phyloP scores from a whole-genome alignment of 2,888 invertebrate species.

The Auanema freiburgensis region DNA sequence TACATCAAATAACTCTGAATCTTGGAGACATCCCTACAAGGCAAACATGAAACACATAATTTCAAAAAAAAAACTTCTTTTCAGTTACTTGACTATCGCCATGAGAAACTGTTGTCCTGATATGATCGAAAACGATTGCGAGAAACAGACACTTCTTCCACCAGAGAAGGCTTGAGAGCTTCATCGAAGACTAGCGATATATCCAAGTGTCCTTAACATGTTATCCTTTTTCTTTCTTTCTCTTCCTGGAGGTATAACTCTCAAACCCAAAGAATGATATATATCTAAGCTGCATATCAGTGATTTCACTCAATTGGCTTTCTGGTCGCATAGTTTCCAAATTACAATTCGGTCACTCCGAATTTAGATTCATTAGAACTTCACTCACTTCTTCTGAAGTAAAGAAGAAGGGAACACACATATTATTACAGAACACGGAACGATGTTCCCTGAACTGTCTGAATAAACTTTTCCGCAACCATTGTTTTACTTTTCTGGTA shows the following conservation, averaged over 20 bases:
- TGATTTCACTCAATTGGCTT: no score
- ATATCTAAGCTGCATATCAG: not conserved
- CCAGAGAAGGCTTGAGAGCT: no score
- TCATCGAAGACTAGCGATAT: no score
- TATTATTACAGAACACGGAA: no score
- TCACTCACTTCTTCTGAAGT: no score
- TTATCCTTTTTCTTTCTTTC: slow-evolving; percentile 5
- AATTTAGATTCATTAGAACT: no score
- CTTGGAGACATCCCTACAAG: slow-evolving; percentile 62
- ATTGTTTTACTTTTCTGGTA: no score
- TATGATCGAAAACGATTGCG: slow-evolving; percentile 7
- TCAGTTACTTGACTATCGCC: slow-evolving; percentile 54
- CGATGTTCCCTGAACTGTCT: no score
- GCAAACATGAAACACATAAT: slow-evolving; percentile 22
- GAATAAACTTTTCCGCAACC: no score
- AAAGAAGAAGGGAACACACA: no score
- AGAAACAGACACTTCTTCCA: slow-evolving; percentile 12
- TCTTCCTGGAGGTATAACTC: not conserved
- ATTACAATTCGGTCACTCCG: no score
- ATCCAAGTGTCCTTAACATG: slow-evolving; percentile 3
- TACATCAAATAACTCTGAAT: slow-evolving; percentile 60
- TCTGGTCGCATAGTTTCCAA: no score
- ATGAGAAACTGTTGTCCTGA: slow-evolving; percentile 44
- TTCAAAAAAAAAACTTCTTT: slow-evolving; percentile 6
- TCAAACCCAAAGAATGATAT: not conserved